Base-by-base conservation (phyloP, 2,113 vertebrate species). In the Melospiza georgiana region DNA sequence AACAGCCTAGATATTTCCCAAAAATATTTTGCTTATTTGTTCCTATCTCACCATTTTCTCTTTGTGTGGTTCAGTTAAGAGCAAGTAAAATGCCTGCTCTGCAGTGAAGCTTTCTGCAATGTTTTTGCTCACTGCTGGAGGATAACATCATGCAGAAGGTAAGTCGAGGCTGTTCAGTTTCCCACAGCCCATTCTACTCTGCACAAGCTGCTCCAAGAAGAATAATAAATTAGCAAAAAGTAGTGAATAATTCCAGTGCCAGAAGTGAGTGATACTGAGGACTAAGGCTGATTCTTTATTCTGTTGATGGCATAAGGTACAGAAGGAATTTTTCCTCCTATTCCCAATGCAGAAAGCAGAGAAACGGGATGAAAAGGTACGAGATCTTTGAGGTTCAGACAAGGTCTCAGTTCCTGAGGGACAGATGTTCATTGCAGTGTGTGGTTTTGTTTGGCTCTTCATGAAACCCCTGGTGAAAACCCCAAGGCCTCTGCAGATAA, bases 101-200 rank as follows among this genome's bases (percentile, higher is more conserved):
- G 49, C 82, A 57, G 15, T 10, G 27, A 57, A 63, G n/a, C 31
- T 52, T 61, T 75, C 44, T 75, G 11, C 73, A 62, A 11, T n/a
- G 51, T 39, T 76, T 72, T 24, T 71, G 11, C 9, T 59, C 5
- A 0, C 14, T 41, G 20, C 75, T 17, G 43, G 31, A 67, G 65
- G 41, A 65, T 37, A 61, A 57, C 25, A 27, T 25, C 27, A 27
- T 1, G 10, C 24, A 61, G 61, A 46, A 84, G 68, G 59, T 67
- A 54, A 63, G 8, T 16, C 0, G 1, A 78, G 74, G 61, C 0
- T 0, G 19, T 8, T 92, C 35, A 15, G 10, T 18, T 31, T 57
- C 49, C 58, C 63, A n/a, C 58, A 71, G 44, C 24, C 41, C 2
- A 0, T 66, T 71, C 33, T 12, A 17, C 24, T 30, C 48, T 44